Base-by-base conservation (phyloP, 2,888 invertebrate genomes). In the Papilio elwesi region DNA sequence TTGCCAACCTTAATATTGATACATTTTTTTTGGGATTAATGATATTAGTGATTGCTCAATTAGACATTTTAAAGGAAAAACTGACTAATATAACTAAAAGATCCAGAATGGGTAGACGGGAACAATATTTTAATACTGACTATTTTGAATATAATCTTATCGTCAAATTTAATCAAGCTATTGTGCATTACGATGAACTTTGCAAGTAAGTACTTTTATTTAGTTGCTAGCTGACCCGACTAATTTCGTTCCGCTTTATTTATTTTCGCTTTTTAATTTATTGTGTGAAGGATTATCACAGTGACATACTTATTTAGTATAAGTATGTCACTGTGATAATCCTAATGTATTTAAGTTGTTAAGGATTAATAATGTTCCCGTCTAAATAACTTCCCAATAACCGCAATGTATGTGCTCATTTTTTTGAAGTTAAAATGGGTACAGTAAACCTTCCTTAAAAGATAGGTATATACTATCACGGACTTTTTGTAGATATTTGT, bases 21-120 rank as follows among this genome's bases (percentile, higher is more conserved):
- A 79, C 86, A 2, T 89, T 88, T 74, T 81, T 90, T 57, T 71
- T 87, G 77, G 90, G 90, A 5, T 57, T 90, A 0, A 79, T 89
- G 79, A 78, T 87, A 75, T 81, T 88, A n/a, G 75, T 77, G 0
- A 87, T 87, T 75, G 88, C 89, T 4, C 90, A 91, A 68, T 76
- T 90, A 15, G 86, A 88, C 36, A 80, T 90, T n/a, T 77, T 91
- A n/a, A 82, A 85, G 70, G 74, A 80, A 6, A 87, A 87, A 26
- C 74, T 91, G 15, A 77, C 81, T 48, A 83, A 74, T 59, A 72
- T 87, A n/a, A 83, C 85, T 7, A 77, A 81, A 66, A 64, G 2
- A 10, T 16, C 15, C 5, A 12, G 62, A 70, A 15, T 53, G 62
- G 47, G 36, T 66, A 36, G 36, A 67, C 63, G 67, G 10, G 5